Evolutionary conservation across 2,888 invertebrate genomes (phyloP).

Genomic region (Apotomis capreana): DNA sequence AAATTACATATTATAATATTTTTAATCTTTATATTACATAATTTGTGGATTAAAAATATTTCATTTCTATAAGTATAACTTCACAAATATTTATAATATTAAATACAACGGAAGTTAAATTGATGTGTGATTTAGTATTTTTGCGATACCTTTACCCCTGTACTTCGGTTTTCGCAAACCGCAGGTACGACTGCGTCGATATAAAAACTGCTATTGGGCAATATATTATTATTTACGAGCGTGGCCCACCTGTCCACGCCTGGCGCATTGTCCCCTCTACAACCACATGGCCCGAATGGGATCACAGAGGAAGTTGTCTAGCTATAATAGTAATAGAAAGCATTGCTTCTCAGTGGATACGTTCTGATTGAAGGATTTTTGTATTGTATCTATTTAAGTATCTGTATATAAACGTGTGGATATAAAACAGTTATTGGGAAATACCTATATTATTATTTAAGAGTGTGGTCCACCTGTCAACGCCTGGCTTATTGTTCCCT

Average conservation of each 20-base stretch:
- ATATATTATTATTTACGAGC: slow-evolving; percentile 39
- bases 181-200: slow-evolving; percentile 1
- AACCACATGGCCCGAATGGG: slow-evolving; percentile 15
- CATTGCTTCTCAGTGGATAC: too few species aligned
- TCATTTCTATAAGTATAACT: too few species aligned
- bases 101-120: too few species aligned
- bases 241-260: slow-evolving; percentile 34
- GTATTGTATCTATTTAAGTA: too few species aligned
- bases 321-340: too few species aligned
- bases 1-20: too few species aligned
- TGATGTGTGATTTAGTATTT: too few species aligned
- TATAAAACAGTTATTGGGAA: slow-evolving; percentile 37
- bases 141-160: not conserved
- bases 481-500: slow-evolving; percentile 17
- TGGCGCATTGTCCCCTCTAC: slow-evolving; percentile 12
- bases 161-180: slow-evolving; percentile 12
- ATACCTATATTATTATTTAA: slow-evolving; percentile 36
- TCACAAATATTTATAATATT: too few species aligned
- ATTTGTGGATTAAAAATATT: too few species aligned
- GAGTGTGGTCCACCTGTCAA: slow-evolving; percentile 35
- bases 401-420: not conserved
- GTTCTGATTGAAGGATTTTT: too few species aligned
- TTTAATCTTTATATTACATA: too few species aligned
- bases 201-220: slow-evolving; percentile 38
- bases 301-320: not conserved